A percentile compares a stretch with the other conserved stretches of the same genome.
phyloP scores from a whole-genome alignment of 2,113 vertebrate species.

The Nibea coibor region DNA sequence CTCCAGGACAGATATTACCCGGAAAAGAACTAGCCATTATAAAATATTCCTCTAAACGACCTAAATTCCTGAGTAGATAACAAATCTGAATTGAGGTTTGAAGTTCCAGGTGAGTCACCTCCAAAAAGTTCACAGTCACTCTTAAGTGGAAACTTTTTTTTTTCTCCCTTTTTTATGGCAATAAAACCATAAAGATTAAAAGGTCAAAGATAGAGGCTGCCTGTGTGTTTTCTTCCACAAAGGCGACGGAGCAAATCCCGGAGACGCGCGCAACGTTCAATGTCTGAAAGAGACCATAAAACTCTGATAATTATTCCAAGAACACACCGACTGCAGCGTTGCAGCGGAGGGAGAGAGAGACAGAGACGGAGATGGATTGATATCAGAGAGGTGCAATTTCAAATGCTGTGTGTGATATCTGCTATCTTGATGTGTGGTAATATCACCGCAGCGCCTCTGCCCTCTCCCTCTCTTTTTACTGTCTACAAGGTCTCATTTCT shows the following conservation, averaged over 20 bases:
- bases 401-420: conserved; percentile 14
- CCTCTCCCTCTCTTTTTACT: conserved; percentile 28
- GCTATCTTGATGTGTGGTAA: conserved; percentile 25
- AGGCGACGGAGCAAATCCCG: conserved; percentile 9
- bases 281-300: conserved; percentile 60
- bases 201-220: conserved; percentile 60
- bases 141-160: conserved; percentile 29
- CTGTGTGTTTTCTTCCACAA: not conserved
- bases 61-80: not conserved
- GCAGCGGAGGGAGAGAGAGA: not conserved
- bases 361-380: conserved; percentile 1
- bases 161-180: not conserved
- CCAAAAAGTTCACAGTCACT: not conserved
- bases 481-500: conserved; percentile 46
- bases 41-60: not conserved
- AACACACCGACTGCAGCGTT: conserved; percentile 27
- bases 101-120: not conserved
- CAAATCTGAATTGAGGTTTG: not conserved
- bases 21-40: not conserved
- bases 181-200: conserved; percentile 70
- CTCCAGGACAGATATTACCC: not conserved
- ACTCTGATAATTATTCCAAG: conserved; percentile 28
- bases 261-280: not conserved
- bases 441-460: conserved; percentile 1
- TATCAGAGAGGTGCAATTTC: conserved; percentile 8